Percentiles rank a stretch among this genome's conserved stretches.
phyloP scores from a whole-genome alignment of 1,140 invertebrate species.

The Hermetia illucens region DNA sequence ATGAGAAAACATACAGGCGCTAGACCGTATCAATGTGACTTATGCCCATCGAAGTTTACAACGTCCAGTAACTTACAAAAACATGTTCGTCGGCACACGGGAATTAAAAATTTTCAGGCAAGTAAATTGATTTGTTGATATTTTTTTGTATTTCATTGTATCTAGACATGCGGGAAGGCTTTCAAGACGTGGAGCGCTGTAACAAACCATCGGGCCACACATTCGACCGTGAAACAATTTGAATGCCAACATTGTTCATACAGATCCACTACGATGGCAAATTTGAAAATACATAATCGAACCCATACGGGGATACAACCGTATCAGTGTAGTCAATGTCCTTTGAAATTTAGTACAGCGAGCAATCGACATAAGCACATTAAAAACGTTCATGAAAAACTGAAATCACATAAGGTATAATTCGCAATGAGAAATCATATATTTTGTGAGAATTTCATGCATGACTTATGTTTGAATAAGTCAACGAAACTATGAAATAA shows the following conservation, averaged over 20 bases:
- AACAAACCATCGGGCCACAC: constrained; percentile 1
- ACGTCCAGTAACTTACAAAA: constrained; percentile 17
- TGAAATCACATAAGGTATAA: constrained; percentile 2
- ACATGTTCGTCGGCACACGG: constrained; percentile 13
- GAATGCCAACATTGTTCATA: constrained; percentile 1
- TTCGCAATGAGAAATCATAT: no score
- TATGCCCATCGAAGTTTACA: constrained; percentile 15
- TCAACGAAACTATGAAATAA: no score
- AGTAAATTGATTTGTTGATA: neutral
- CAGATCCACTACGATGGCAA: neutral
- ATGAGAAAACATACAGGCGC: constrained; percentile 13
- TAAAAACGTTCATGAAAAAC: constrained; percentile 2
- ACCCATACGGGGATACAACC: constrained; percentile 2
- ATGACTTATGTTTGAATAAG: no score
- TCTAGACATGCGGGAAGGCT: constrained; percentile 1
- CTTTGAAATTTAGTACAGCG: constrained; percentile 3
- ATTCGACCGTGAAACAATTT: neutral
- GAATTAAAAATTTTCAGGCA: constrained; percentile 7
- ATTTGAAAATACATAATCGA: constrained; percentile 1
- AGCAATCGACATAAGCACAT: constrained; percentile 2
- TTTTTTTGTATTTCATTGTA: neutral
- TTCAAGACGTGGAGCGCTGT: constrained; percentile 4
- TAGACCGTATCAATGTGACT: constrained; percentile 17
- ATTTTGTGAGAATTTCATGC: no score
- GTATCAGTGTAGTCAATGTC: constrained; percentile 1